phyloP scores from a whole-genome alignment of 2,888 invertebrate species.

The Drosophila neonasuta region DNA sequence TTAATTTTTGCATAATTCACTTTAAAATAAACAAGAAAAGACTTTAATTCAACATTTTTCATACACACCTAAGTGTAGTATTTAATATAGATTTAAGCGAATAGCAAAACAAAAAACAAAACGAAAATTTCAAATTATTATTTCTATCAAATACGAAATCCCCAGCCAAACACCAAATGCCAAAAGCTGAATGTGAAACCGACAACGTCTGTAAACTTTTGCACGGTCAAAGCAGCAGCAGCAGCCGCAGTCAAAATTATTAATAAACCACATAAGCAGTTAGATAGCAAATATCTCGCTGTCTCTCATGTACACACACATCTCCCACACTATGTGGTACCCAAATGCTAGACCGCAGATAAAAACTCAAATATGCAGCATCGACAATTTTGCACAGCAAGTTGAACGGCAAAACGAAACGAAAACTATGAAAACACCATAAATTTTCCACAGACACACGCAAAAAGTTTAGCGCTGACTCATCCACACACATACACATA shows the following conservation, averaged over 20 bases:
- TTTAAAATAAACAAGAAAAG: no score
- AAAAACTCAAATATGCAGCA: conserved; percentile 71
- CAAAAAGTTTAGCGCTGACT: conserved; percentile 47
- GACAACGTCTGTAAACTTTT: conserved; percentile 38
- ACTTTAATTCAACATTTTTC: no score
- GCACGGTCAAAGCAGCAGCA: conserved; percentile 30
- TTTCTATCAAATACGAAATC: not conserved
- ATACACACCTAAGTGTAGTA: not conserved
- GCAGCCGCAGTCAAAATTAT: conserved; percentile 56
- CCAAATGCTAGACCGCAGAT: conserved; percentile 54
- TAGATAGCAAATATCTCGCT: conserved; percentile 23
- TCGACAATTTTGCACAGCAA: conserved; percentile 64
- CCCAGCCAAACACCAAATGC: conserved; percentile 4
- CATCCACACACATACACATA: conserved; percentile 24
- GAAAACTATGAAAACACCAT: conserved; percentile 72
- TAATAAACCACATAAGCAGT: conserved; percentile 65
- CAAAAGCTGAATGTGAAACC: conserved; percentile 21
- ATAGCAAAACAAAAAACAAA: not conserved
- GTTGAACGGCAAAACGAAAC: conserved; percentile 37
- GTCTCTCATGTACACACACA: not conserved
- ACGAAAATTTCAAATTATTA: not conserved
- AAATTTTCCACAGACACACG: conserved; percentile 65
- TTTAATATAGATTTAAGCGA: not conserved
- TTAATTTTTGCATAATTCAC: no score
- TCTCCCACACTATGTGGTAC: conserved; percentile 4